A percentile compares a stretch with the other conserved stretches of the same genome.
Conservation (phyloP, 2,888 invertebrate genomes). For the Leucania comma region DNA sequence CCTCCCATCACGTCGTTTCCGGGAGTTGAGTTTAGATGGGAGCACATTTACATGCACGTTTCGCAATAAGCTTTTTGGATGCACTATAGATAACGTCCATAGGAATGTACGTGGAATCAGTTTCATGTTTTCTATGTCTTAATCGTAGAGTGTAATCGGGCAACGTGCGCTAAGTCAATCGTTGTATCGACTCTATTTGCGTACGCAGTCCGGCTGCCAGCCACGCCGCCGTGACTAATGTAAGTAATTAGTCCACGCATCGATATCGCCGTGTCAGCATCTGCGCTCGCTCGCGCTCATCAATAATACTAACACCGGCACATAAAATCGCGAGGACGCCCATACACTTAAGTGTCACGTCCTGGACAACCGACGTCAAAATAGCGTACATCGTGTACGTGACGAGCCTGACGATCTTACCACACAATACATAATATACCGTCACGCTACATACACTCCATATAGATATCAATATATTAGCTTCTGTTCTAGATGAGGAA, state of each 20-base stretch:
- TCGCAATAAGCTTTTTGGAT: constrained; percentile 39
- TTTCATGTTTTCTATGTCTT: constrained; percentile 62
- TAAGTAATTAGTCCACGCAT: constrained; percentile 86
- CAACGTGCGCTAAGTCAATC: constrained; percentile 86
- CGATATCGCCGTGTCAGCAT: constrained; percentile 82
- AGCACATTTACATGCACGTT: constrained; percentile 33
- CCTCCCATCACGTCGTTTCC: constrained; percentile 40
- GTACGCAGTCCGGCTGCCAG: constrained; percentile 78
- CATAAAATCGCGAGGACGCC: constrained; percentile 55
- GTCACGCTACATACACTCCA: constrained; percentile 59
- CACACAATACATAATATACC: constrained; percentile 74
- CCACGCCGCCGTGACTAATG: constrained; percentile 79
- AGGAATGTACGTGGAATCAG: constrained; percentile 54
- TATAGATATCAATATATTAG: constrained; percentile 58
- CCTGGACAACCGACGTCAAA: constrained; percentile 66
- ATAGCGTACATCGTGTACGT: constrained; percentile 66
- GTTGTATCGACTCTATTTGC: constrained; percentile 83
- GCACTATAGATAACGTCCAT: constrained; percentile 32
- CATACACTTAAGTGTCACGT: constrained; percentile 61
- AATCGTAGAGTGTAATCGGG: constrained; percentile 72
- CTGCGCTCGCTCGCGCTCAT: constrained; percentile 69
- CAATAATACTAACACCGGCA: constrained; percentile 69
- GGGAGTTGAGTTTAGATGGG: constrained; percentile 32
- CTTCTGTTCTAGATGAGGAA: constrained; percentile 53
- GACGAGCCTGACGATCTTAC: constrained; percentile 69